Conservation (phyloP, 2,113 vertebrate genomes). For the Passerina amoena region DNA sequence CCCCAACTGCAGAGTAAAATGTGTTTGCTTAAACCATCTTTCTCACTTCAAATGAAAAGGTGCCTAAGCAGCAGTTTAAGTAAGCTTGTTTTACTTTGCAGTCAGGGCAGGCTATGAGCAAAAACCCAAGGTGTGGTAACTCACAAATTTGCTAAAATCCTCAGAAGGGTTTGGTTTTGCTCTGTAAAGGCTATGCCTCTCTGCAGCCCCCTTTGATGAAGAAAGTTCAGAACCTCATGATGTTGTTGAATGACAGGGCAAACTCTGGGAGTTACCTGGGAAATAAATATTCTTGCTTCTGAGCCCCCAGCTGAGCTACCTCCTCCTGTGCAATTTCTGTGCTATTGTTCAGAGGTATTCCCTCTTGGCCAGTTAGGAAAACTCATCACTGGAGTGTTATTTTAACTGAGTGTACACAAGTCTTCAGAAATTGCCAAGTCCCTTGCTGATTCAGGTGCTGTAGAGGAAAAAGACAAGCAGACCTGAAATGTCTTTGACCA, state of each 20-base stretch:
- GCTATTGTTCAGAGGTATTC: not conserved
- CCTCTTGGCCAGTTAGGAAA: not conserved
- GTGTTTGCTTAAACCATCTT: not conserved
- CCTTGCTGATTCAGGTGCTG: slow-evolving; percentile 1
- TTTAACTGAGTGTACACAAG: not conserved
- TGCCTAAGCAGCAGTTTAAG: not conserved
- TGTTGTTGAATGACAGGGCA: not conserved
- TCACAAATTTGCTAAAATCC: not conserved
- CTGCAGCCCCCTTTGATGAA: not conserved
- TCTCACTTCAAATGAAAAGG: not conserved
- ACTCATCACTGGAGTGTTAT: not conserved
- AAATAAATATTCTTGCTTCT: not conserved
- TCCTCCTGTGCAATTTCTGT: not conserved
- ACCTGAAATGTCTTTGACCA: not conserved
- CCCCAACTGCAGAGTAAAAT: not conserved
- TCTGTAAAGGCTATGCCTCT: not conserved
- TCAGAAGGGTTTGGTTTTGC: rapidly evolving
- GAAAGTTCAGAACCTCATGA: not conserved
- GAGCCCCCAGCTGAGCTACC: not conserved
- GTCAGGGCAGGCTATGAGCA: not conserved
- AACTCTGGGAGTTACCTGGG: not conserved
- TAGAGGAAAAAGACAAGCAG: not conserved
- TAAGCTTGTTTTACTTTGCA: not conserved
- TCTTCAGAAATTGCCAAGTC: slow-evolving; percentile 3
- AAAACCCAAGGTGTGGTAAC: not conserved